Conservation (phyloP, 2,888 invertebrate genomes). For the Pachymerium ferrugineum region DNA sequence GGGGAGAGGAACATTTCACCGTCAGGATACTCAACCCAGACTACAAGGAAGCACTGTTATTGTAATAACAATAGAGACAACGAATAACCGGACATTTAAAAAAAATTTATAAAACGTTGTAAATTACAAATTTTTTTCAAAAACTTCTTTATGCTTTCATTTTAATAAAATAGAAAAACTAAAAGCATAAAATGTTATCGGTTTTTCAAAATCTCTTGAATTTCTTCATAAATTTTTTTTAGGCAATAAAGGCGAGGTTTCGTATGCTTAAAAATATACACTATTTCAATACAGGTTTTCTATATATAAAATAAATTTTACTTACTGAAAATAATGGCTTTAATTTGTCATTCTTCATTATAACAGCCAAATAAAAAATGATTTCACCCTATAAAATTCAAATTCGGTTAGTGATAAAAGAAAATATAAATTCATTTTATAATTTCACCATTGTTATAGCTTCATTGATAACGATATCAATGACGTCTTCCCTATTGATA, state of each 20-base stretch:
- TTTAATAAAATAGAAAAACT: not conserved
- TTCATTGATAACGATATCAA: slow-evolving; percentile 41
- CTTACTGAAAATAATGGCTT: slow-evolving; percentile 20
- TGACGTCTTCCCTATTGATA: slow-evolving; percentile 38
- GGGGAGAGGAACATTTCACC: no score
- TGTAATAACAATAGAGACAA: no score
- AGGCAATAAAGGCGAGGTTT: slow-evolving; percentile 36
- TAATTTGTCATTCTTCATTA: slow-evolving; percentile 33
- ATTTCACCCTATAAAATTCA: slow-evolving; percentile 39
- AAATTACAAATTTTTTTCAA: not conserved
- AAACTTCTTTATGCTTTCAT: not conserved
- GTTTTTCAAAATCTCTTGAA: slow-evolving; percentile 27
- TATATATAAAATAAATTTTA: not conserved
- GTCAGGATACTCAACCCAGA: no score
- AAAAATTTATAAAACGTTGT: not conserved
- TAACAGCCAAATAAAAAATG: slow-evolving; percentile 39
- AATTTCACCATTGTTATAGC: slow-evolving; percentile 39
- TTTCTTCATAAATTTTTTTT: slow-evolving; percentile 35
- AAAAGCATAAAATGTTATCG: not conserved
- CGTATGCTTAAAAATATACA: slow-evolving; percentile 29
- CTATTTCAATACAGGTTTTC: not conserved
- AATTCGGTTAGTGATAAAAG: slow-evolving; percentile 15
- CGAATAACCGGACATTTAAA: no score
- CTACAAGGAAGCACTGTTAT: no score
- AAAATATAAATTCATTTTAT: not conserved